Conservation (phyloP, 2,888 invertebrate genomes). For the Eupithecia subumbrata region DNA sequence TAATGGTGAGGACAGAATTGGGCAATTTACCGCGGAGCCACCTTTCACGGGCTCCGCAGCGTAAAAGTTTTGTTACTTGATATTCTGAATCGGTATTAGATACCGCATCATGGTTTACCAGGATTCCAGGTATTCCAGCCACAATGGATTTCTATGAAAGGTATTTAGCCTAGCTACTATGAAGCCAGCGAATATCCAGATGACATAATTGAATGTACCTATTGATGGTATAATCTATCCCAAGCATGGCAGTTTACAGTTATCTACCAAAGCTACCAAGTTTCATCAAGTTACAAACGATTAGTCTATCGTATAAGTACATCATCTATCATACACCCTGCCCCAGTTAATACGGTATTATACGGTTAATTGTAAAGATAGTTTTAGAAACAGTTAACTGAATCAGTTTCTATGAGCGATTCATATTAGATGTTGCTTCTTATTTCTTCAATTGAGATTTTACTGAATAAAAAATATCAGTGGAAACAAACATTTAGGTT, state of each 20-base stretch:
- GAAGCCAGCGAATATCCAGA: background rate
- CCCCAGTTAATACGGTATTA: background rate
- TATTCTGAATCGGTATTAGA: background rate
- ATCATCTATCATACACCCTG: background rate
- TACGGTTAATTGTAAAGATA: background rate
- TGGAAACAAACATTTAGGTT: background rate
- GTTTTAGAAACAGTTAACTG: background rate
- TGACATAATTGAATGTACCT: background rate
- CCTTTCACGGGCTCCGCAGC: too few species aligned
- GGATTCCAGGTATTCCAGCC: background rate
- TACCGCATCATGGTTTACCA: background rate
- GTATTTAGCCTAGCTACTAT: background rate
- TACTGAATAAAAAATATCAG: background rate
- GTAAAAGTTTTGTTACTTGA: background rate
- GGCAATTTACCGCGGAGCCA: too few species aligned
- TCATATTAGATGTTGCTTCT: background rate
- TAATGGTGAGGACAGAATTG: too few species aligned
- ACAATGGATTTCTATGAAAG: background rate
- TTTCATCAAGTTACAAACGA: conserved; percentile 2
- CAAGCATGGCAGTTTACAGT: background rate
- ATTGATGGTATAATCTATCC: background rate
- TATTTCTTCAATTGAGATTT: background rate
- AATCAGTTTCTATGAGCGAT: background rate
- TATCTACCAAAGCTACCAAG: background rate
- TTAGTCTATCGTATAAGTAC: background rate